Percentiles rank a stretch among this genome's conserved stretches.
Conservation (phyloP, 2,113 vertebrate genomes). For the Daubentonia madagascariensis region DNA sequence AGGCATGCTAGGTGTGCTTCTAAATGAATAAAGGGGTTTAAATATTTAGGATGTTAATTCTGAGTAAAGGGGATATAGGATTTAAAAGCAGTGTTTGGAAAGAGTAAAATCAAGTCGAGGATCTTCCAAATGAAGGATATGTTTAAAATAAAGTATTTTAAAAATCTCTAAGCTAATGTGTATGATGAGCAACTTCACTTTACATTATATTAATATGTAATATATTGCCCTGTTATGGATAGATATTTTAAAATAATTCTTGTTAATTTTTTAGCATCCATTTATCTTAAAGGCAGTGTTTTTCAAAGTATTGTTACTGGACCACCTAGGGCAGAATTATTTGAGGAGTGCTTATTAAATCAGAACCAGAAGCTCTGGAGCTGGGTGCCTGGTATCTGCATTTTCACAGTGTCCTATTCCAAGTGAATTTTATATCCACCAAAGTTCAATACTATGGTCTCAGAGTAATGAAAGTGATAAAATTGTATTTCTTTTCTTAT, state of each 20-base stretch:
- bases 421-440: neutral
- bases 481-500: neutral
- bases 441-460: neutral
- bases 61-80: neutral
- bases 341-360: neutral
- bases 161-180: neutral
- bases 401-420: neutral
- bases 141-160: neutral
- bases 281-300: neutral
- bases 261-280: neutral
- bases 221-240: neutral
- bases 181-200: neutral
- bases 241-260: neutral
- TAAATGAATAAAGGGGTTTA: neutral
- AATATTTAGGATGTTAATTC: neutral
- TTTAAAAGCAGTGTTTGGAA: neutral
- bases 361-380: neutral
- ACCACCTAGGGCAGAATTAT: neutral
- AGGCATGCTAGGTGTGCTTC: neutral
- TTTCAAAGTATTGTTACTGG: neutral
- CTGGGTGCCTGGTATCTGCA: fast-evolving
- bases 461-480: neutral
- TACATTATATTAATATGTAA: neutral
- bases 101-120: neutral
- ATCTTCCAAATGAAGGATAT: neutral